Base-by-base conservation (phyloP, 2,888 invertebrate genomes). In the Caenorhabditis sulstoni region DNA sequence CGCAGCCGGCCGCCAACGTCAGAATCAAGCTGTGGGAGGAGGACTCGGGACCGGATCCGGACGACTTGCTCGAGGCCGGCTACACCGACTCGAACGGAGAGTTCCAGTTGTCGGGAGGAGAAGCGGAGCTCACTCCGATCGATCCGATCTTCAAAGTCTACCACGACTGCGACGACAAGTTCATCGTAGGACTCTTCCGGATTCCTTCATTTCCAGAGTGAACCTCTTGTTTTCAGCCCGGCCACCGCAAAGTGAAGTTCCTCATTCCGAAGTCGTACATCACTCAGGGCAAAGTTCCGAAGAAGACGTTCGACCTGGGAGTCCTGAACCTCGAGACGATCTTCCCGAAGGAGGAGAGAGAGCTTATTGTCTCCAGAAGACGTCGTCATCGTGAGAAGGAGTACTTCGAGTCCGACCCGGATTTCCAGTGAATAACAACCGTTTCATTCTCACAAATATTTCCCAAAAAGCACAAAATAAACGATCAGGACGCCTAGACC, bases 11-110 rank as follows among this genome's bases (percentile, higher is more conserved):
- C 5, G 59, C 66, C 50, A 80, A 85, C 39, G 85, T 85, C 8
- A 67, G 86, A 22, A 81, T 86, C 49, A 86, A 86, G 82, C 74
- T 86, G 58, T 86, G 86, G 86, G 86, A 86, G 53, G 86, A 85
- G 61, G 86, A 86, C 52, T 64, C 71, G 47, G 85, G 85, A 23
- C 84, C 84, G 29, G 85, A 85, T 49, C 84, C 85, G 37, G 86
- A 86, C 62, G 86, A 86, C 62, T 81, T 86, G 18, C 67, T 86
- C 12, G 85, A 86, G 59, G 82, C 82, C 29, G 83, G 83, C 12
- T 85, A 86, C 76, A 85, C 86, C 4, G 85, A 86, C 45, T 53
- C 53, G 8, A 79, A 86, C 22, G 86, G 86, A 20, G 75, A 81
- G 14, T 85, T 86, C 71, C 65, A 70, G 3, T 37, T 82, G 47